Evolutionary conservation across 2,797 vertebrate genomes (phyloP).

Genomic region (Spea hammondii): DNA sequence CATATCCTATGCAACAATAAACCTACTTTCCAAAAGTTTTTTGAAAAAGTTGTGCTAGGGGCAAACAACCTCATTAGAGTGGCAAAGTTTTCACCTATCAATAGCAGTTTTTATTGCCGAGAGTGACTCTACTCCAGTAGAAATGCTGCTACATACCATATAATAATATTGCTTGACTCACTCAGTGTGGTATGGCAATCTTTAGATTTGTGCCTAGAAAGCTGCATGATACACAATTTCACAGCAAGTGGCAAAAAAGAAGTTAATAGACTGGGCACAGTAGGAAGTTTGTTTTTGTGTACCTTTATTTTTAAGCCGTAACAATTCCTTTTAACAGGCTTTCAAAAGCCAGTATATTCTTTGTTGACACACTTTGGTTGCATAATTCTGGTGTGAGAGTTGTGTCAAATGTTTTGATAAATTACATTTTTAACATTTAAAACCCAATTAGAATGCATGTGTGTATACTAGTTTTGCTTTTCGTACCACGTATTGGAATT

Average conservation of each 20-base stretch:
- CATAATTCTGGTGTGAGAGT: too few species aligned
- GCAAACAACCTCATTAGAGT: not conserved
- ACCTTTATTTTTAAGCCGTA: not conserved
- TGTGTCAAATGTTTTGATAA: too few species aligned
- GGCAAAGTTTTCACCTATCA: not conserved
- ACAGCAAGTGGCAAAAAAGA: conserved; percentile 4
- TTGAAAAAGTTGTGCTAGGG: not conserved
- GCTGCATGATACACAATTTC: conserved; percentile 2
- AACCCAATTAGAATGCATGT: too few species aligned
- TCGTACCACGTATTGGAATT: too few species aligned
- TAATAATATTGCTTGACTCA: not conserved
- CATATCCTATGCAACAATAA: too few species aligned
- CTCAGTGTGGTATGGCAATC: conserved; percentile 3
- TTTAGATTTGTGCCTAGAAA: conserved; percentile 5
- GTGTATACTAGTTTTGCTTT: too few species aligned
- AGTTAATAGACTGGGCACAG: conserved; percentile 7
- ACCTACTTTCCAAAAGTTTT: not conserved
- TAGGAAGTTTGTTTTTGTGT: not conserved
- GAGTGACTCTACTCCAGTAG: not conserved
- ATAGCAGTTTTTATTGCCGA: not conserved
- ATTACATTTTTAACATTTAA: too few species aligned
- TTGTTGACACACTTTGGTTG: too few species aligned
- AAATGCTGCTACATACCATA: not conserved
- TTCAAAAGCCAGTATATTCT: too few species aligned
- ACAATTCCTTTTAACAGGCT: not conserved